Base-by-base conservation (phyloP, 2,797 vertebrate species). In the Sitta carolinensis region DNA sequence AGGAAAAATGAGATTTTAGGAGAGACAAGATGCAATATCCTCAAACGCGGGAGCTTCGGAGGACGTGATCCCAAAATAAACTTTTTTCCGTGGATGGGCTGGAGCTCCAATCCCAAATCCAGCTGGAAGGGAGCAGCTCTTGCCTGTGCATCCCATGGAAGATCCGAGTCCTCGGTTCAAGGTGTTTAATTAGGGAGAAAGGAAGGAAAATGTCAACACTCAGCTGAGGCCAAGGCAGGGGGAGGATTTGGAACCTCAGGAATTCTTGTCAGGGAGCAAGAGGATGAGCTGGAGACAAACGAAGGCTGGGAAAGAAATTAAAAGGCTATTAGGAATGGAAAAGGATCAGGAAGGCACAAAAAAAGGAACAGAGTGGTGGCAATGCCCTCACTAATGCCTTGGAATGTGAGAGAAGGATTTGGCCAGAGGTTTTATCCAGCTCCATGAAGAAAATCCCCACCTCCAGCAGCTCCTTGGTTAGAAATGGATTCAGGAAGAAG, bases 1-100 rank as follows among this genome's bases (percentile, higher is more conserved):
- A 90, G 90, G 76, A 78, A 83, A 93, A 87, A 96, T 67, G 86
- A 89, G 86, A 84, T 95, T 96, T 94, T 77, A 84, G 92, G 58
- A 78, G 62, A 83, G 61, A 86, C 58, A 75, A 63, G 91, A 67
- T 45, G 61, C 38, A 29, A 38, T 7, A 36, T 70, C 74, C 68
- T 89, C 92, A 83, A 79, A 82, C 5, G 20, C 3, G 20, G 16
- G 75, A 74, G 64, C 7, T 77, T 50, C 29, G 38, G 52, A 85
- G 82, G 75, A 57, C 25, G 27, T 17, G 27, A 1, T 11, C 52
- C 16, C 27, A 34, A 3, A 47, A 57, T 23, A 61, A 81, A 73
- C 5, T 20, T 50, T 25, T 50, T 21, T 13, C 45, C 27, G 3
- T 1, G 84, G 67, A 45, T 9, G 58, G 69, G 63, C 7, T 1